Conservation (phyloP, 1,140 invertebrate species). For the Nephila pilipes region DNA sequence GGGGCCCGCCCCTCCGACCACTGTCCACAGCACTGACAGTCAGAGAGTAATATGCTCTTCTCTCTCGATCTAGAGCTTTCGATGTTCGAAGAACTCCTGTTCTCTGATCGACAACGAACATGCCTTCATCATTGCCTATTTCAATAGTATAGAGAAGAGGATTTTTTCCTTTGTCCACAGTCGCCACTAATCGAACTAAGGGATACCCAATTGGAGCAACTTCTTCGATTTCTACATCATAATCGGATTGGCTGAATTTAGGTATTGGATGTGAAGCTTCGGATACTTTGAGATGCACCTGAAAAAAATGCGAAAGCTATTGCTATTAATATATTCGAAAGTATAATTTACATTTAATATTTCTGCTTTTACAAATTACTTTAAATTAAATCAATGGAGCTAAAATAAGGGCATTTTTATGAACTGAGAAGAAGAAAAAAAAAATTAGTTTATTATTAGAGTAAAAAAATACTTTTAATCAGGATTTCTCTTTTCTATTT, state of each 20-base stretch:
- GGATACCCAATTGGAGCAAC: conserved; percentile 93
- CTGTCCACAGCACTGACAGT: conserved; percentile 90
- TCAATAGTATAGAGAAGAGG: conserved; percentile 94
- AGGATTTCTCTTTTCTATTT: no score
- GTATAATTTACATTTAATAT: no score
- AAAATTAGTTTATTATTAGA: no score
- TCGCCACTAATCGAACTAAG: conserved; percentile 91
- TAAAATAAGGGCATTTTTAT: no score
- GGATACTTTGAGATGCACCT: conserved; percentile 92
- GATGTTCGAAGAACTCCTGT: conserved; percentile 94
- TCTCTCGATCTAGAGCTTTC: conserved; percentile 93
- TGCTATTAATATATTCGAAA: not conserved
- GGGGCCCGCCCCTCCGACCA: conserved; percentile 38
- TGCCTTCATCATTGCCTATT: conserved; percentile 93
- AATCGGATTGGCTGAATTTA: conserved; percentile 92
- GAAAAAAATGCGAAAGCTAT: not conserved
- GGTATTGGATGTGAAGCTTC: conserved; percentile 98
- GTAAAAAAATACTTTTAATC: no score
- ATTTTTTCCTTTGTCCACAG: conserved; percentile 91
- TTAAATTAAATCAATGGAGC: no score
- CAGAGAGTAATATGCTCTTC: conserved; percentile 92
- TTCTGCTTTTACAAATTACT: no score
- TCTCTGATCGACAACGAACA: conserved; percentile 92
- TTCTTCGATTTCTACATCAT: conserved; percentile 93
- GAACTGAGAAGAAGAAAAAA: no score